Base-by-base conservation (phyloP, 2,113 vertebrate genomes). In the Eulemur rufifrons region DNA sequence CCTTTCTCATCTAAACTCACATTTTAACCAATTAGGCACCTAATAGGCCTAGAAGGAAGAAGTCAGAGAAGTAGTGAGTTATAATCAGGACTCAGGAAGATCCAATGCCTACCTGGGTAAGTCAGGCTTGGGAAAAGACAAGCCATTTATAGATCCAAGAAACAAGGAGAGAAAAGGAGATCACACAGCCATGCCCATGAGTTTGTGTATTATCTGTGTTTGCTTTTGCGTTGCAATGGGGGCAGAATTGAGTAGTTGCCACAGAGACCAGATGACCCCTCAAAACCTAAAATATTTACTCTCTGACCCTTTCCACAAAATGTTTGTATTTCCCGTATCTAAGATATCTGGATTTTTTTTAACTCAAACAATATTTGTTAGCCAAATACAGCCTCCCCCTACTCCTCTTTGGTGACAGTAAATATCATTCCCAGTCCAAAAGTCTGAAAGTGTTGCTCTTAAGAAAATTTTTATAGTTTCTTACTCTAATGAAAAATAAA, bases 61-160 rank as follows among this genome's bases (percentile, higher is more conserved):
- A 69, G 39, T 89, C 42, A 93, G 77, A 96, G 68, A 32, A 86
- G 47, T 59, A 63, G 61, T 80, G 37, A 69, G 42, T 83, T 97
- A 83, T 97, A 93, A 94, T 91, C 61, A 92, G 71, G 47, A 71
- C 45, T 89, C 61, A 95, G 61, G 12, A 74, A 91, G 78, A 89
- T 69, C 39, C 66, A 63, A 15, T 37, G 13, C 17, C 59, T 89
- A 32, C 66, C 50, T 56, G 3, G 4, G 6, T 23, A 91, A 90
- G 14, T 15, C 64, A 74, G 20, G 9, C 52, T 42, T 37, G 29
- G 12, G 6, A 39, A 21, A 90, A 87, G 14, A 32, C 21, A 59
- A 93, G 4, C 7, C n/a, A 37, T 71, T 85, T 71, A 64, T 63
- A 34, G 13, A 56, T 77, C 27, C 8, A 78, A 25, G 8, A 64